These are phyloP conservation scores for Oreotrochilus melanogaster DNA, from an alignment of 2,113 vertebrate species.

Conservation along the genomic window DNA sequence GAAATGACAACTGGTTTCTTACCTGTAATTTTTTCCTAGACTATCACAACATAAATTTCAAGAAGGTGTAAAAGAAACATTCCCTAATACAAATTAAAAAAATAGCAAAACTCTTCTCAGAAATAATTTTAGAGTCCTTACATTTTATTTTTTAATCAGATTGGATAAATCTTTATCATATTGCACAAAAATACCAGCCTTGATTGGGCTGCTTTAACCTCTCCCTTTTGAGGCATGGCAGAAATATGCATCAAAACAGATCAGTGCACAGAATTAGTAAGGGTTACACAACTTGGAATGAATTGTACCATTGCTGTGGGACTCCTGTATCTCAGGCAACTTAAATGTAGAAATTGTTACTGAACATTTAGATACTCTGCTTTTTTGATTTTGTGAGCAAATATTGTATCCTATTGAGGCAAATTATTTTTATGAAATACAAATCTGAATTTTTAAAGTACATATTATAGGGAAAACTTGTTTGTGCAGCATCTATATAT, in stretches of 20 bases:
- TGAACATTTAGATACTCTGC: background rate
- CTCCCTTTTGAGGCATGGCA: background rate
- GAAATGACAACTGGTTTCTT: background rate
- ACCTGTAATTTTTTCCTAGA: background rate
- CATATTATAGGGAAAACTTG: background rate
- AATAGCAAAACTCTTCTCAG: background rate
- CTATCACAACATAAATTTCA: background rate
- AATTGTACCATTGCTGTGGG: background rate
- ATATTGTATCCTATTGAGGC: background rate
- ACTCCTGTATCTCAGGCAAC: background rate
- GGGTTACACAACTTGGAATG: background rate
- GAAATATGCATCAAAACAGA: background rate
- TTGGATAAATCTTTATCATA: background rate
- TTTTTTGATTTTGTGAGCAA: background rate
- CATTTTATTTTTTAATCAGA: background rate
- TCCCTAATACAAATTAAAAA: background rate
- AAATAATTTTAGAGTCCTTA: background rate
- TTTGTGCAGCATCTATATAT: background rate
- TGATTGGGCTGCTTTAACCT: background rate
- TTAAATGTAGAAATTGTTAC: background rate
- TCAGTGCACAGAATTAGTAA: background rate
- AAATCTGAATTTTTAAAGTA: background rate
- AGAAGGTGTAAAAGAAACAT: background rate
- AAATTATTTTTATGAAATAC: background rate
- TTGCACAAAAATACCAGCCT: background rate